Conservation (phyloP, 2,888 invertebrate genomes). For the Ecliptopera silaceata region DNA sequence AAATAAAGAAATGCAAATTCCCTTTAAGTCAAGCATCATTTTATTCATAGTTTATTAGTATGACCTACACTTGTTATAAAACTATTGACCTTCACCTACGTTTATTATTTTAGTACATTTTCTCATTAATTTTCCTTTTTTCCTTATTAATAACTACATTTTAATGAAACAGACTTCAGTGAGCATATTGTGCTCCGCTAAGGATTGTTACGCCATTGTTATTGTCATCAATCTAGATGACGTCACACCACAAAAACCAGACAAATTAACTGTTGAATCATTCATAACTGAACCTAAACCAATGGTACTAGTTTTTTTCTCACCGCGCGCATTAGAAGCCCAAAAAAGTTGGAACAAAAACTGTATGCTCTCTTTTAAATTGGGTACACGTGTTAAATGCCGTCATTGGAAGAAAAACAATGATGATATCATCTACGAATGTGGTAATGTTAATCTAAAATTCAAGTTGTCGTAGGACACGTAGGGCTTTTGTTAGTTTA, state of each 20-base stretch:
- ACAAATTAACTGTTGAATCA: constrained; percentile 43
- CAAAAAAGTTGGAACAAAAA: constrained; percentile 48
- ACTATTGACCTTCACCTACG: no score
- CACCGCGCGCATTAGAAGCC: constrained; percentile 39
- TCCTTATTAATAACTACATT: no score
- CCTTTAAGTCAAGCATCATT: no score
- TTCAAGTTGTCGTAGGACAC: no score
- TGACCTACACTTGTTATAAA: no score
- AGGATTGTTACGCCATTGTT: constrained; percentile 19
- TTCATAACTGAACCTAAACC: constrained; percentile 24
- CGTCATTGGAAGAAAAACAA: constrained; percentile 65
- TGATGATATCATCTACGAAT: constrained; percentile 65
- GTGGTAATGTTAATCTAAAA: constrained; percentile 40
- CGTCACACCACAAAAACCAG: constrained; percentile 29
- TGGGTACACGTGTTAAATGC: constrained; percentile 62
- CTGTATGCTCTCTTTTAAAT: constrained; percentile 64
- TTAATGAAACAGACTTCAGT: background rate
- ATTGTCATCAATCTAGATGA: constrained; percentile 16
- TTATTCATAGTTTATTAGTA: no score
- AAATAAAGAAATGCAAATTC: no score
- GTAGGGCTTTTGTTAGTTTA: no score
- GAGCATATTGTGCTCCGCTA: no score
- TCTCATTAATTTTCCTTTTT: no score
- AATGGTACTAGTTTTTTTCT: constrained; percentile 41
- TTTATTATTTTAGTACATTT: no score